phyloP scores from a whole-genome alignment of 2,113 vertebrate species.

The Charina bottae region DNA sequence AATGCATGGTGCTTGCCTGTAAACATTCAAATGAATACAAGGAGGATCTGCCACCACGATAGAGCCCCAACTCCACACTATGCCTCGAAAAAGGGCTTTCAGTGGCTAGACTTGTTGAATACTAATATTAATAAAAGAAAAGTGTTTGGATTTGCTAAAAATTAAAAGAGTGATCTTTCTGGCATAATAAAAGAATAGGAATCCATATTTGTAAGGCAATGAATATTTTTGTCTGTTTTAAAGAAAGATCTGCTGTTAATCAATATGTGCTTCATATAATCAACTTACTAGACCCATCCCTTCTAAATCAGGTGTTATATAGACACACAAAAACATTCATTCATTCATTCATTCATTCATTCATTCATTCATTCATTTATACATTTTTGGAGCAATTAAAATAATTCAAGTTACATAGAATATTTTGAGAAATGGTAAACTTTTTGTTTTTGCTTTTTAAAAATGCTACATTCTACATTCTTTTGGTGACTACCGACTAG shows the following conservation, averaged over 20 bases:
- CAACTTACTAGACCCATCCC: background rate
- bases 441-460: background rate
- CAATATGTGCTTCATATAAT: background rate
- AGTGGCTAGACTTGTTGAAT: background rate
- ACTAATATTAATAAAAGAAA: background rate
- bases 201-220: background rate
- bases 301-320: background rate
- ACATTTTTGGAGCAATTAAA: background rate
- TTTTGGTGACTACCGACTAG: background rate
- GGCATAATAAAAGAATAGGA: background rate
- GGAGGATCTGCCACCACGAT: too few species aligned
- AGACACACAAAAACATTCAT: background rate
- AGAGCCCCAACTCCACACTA: background rate
- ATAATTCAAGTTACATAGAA: background rate
- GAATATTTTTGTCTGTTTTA: background rate
- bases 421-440: background rate
- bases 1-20: background rate
- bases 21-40: background rate
- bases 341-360: background rate
- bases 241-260: background rate
- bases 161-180: background rate
- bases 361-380: background rate
- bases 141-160: rapidly evolving
- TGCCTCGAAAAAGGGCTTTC: background rate
- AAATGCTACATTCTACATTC: background rate